Percentiles rank a stretch among this genome's conserved stretches.
Evolutionary conservation across 2,113 vertebrate genomes (phyloP).

Genomic region (Pangasianodon gigas): DNA sequence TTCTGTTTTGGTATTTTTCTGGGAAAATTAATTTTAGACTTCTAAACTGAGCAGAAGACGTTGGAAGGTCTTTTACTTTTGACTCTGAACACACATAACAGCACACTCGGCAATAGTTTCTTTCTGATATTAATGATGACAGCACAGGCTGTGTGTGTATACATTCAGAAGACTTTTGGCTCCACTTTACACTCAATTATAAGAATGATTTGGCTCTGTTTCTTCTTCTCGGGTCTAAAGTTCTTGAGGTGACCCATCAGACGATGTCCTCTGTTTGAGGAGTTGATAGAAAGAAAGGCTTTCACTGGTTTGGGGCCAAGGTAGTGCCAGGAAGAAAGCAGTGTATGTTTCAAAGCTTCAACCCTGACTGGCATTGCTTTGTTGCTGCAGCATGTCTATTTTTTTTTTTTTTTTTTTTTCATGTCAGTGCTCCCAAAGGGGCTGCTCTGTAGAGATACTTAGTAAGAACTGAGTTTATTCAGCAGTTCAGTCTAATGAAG

Average conservation of each 20-base stretch:
- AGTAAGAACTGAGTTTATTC: not conserved
- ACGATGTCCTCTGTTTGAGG: not conserved
- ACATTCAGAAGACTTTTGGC: not conserved
- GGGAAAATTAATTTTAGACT: not conserved
- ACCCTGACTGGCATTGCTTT: slow-evolving; percentile 31
- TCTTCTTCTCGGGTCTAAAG: not conserved
- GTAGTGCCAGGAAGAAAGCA: not conserved
- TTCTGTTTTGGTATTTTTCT: not conserved
- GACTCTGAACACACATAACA: not conserved
- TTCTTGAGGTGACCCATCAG: slow-evolving; percentile 8
- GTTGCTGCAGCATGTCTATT: slow-evolving; percentile 4
- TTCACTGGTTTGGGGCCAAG: not conserved
- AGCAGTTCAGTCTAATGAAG: not conserved
- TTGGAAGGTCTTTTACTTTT: not conserved
- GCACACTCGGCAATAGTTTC: not conserved
- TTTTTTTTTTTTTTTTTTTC: not conserved
- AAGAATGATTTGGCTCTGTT: slow-evolving; percentile 5
- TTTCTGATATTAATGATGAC: not conserved
- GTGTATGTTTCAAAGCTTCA: slow-evolving; percentile 14
- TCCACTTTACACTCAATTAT: not conserved
- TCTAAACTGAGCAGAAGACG: not conserved
- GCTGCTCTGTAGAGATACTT: not conserved
- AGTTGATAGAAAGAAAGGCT: not conserved
- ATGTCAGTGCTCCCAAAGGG: not conserved
- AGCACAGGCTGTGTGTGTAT: not conserved